Evolutionary conservation across 1,140 invertebrate species (phyloP).

Genomic region (Trichonephila clavipes): DNA sequence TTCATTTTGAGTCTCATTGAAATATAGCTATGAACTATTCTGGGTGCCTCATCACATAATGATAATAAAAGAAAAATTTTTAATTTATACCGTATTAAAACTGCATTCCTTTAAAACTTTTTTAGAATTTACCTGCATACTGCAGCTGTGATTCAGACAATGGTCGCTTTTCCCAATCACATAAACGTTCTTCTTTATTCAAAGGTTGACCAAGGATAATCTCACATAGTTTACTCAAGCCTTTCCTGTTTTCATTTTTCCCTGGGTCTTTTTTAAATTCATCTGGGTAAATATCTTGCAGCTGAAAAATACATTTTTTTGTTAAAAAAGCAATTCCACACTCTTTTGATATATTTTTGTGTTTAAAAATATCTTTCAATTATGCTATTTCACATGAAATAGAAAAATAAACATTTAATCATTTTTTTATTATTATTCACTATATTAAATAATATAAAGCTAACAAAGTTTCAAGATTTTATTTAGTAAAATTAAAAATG

Average conservation of each 20-base stretch:
- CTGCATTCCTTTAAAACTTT: neutral
- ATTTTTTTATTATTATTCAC: no score
- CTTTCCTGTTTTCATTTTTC: neutral
- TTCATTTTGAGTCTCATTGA: no score
- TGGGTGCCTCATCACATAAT: no score
- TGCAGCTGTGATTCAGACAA: conserved; percentile 38
- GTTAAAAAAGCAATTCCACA: no score
- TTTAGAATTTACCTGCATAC: conserved; percentile 53
- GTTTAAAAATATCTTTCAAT: no score
- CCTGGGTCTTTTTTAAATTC: neutral
- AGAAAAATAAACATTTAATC: no score
- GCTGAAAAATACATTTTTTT: conserved; percentile 25
- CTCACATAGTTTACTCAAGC: conserved; percentile 61
- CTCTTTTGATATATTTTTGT: no score
- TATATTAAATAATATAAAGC: no score
- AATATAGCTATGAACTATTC: no score
- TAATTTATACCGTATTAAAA: no score
- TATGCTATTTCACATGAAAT: no score
- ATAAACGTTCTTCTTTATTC: conserved; percentile 66
- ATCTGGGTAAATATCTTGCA: conserved; percentile 51
- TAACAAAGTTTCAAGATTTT: neutral
- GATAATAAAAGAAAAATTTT: no score
- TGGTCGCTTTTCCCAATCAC: conserved; percentile 71
- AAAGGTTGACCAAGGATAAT: conserved; percentile 54
- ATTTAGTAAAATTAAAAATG: neutral